Evolutionary conservation across 2,888 invertebrate genomes (phyloP).

Genomic region (Falcaria lacertinaria): DNA sequence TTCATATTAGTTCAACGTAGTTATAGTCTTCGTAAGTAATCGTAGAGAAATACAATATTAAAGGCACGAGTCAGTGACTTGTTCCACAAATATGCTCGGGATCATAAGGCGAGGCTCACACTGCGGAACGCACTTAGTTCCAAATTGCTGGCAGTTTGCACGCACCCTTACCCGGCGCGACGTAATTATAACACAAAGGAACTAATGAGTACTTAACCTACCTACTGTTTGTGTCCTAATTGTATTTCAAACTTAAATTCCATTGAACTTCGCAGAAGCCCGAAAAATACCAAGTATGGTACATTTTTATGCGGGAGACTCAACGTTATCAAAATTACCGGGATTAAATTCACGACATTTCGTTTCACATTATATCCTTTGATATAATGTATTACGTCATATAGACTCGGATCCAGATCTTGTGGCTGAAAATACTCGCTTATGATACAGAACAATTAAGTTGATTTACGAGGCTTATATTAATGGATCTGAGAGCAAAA

Average conservation of each 20-base stretch:
- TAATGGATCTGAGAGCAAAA: constrained; percentile 1
- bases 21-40: too few species aligned
- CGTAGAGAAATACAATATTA: too few species aligned
- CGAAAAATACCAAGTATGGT: not conserved
- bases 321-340: too few species aligned
- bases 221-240: not conserved
- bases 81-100: constrained; percentile 13
- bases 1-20: too few species aligned
- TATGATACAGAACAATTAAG: not conserved
- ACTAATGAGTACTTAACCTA: constrained; percentile 16
- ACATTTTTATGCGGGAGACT: not conserved
- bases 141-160: constrained; percentile 46
- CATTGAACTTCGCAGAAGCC: not conserved
- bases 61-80: constrained; percentile 8
- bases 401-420: not conserved
- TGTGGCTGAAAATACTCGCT: not conserved
- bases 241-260: not conserved
- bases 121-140: constrained; percentile 48
- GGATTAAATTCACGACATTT: too few species aligned
- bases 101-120: constrained; percentile 45
- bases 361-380: too few species aligned
- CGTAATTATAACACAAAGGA: constrained; percentile 40
- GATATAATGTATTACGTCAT: not conserved
- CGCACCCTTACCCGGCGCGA: constrained; percentile 27
- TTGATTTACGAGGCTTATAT: not conserved